phyloP scores from a whole-genome alignment of 2,113 vertebrate genomes.

The Pangasianodon gigas region DNA sequence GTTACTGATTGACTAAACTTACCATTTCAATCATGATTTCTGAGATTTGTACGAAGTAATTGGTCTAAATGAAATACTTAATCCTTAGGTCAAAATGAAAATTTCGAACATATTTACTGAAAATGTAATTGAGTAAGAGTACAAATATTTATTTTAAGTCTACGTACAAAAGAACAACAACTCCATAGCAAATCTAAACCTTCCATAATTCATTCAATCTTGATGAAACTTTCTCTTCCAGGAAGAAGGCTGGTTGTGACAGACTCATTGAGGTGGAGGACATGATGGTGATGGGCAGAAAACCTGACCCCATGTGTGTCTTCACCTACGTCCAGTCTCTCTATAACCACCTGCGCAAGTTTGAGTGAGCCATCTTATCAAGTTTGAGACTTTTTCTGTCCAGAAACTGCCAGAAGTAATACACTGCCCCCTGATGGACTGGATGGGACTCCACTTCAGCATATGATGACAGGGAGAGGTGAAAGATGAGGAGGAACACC shows the following conservation, averaged over 20 bases:
- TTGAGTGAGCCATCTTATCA: constrained; percentile 77
- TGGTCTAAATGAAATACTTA: not conserved
- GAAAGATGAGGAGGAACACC: constrained; percentile 12
- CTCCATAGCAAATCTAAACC: not conserved
- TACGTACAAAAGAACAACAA: not conserved
- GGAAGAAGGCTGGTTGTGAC: constrained; percentile 89
- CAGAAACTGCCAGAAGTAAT: constrained; percentile 42
- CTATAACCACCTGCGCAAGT: constrained; percentile 92
- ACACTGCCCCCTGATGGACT: constrained; percentile 58
- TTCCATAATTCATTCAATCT: not conserved
- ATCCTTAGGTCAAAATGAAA: not conserved
- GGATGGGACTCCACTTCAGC: constrained; percentile 8
- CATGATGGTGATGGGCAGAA: constrained; percentile 96
- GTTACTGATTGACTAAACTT: not conserved
- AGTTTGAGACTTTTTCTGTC: not conserved
- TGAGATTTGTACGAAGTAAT: not conserved
- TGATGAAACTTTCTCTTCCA: constrained; percentile 60
- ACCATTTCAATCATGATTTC: not conserved
- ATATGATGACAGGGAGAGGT: constrained; percentile 17
- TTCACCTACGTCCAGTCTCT: constrained; percentile 98
- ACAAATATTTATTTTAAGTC: not conserved
- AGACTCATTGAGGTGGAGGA: constrained; percentile 98
- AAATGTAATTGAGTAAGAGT: not conserved
- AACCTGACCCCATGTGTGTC: constrained; percentile 97
- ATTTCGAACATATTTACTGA: not conserved